Percentiles rank a stretch among this genome's conserved stretches.
These are phyloP conservation scores for Harpegnathos saltator DNA, from an alignment of 1,140 invertebrate genomes.

Conservation along the genomic window DNA sequence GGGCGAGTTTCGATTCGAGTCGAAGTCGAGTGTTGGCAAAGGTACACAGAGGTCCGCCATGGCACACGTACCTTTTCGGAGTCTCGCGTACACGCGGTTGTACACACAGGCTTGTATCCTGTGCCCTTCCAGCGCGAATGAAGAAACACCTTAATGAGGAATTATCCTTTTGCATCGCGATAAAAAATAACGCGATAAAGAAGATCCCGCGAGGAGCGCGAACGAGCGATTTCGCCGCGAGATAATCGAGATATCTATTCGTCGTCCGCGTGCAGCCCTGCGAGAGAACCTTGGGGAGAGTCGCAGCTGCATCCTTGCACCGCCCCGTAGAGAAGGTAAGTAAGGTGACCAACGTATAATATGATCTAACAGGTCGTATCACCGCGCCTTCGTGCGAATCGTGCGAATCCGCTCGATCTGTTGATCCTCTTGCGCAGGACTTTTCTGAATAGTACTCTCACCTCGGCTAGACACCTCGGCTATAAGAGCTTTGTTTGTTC, in stretches of 20 bases:
- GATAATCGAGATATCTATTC: slow-evolving; percentile 52
- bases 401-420: slow-evolving; percentile 80
- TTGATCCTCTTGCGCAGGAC: slow-evolving; percentile 71
- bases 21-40: no score
- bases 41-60: no score
- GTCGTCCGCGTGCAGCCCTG: slow-evolving; percentile 52
- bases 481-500: slow-evolving; percentile 63
- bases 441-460: background rate
- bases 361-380: slow-evolving; percentile 75
- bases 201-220: slow-evolving; percentile 4
- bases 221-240: slow-evolving; percentile 18
- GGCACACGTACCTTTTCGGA: no score
- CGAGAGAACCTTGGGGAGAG: slow-evolving; percentile 62
- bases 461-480: no score
- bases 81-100: no score
- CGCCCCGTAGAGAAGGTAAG: slow-evolving; percentile 76
- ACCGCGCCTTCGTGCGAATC: slow-evolving; percentile 71
- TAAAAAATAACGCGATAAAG: background rate
- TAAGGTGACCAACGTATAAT: slow-evolving; percentile 80
- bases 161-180: slow-evolving; percentile 26
- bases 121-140: no score
- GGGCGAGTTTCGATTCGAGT: no score
- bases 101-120: no score
- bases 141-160: background rate
- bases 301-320: slow-evolving; percentile 74